These are phyloP conservation scores for Parus major DNA, from an alignment of 2,113 vertebrate species.

Conservation along the genomic window DNA sequence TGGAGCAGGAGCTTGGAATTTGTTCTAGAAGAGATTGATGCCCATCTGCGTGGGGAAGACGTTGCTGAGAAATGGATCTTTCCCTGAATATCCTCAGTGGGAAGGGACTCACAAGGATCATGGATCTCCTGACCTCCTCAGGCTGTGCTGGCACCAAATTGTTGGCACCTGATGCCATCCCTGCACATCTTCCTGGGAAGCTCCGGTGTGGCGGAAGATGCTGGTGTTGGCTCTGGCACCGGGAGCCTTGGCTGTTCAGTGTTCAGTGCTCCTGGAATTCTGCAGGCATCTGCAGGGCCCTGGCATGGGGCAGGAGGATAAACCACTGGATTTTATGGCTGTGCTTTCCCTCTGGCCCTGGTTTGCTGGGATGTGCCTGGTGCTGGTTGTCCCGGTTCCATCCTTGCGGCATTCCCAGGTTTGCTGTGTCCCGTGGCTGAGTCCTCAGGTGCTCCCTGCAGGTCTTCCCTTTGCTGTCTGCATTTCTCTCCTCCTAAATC, in stretches of 20 bases:
- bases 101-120: not conserved
- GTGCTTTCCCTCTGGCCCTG: no score
- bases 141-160: fast-evolving
- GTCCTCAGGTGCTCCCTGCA: no score
- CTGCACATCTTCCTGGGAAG: fast-evolving
- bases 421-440: not conserved
- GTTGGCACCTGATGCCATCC: not conserved
- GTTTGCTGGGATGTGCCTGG: not conserved
- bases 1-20: not conserved
- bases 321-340: not conserved
- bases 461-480: not conserved
- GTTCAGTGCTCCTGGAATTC: not conserved
- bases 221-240: not conserved
- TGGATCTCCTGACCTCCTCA: not conserved
- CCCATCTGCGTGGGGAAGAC: not conserved
- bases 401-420: fast-evolving
- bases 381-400: not conserved
- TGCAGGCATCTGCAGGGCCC: not conserved
- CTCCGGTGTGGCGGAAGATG: not conserved
- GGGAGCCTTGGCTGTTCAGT: not conserved
- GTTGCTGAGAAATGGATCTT: fast-evolving
- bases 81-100: not conserved
- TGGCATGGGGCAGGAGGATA: not conserved
- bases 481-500: not conserved
- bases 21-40: not conserved